Conservation (phyloP, 2,113 vertebrate genomes). For the Piprites chloris region DNA sequence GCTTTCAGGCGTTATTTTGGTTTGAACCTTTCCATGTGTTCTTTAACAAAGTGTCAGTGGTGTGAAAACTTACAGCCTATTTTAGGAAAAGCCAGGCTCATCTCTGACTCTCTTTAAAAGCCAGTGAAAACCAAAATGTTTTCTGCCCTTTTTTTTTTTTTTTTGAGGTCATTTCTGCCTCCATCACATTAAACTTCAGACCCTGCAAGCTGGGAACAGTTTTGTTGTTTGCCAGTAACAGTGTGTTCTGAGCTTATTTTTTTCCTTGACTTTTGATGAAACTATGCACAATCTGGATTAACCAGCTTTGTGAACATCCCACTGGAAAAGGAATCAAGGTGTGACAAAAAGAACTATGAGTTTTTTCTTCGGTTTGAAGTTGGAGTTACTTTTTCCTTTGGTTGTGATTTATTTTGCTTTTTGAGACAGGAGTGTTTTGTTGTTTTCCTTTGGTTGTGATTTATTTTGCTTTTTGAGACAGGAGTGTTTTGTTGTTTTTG, state of each 20-base stretch:
- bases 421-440: neutral
- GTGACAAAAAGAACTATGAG: neutral
- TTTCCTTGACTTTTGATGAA: neutral
- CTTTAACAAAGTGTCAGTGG: neutral
- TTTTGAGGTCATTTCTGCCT: neutral
- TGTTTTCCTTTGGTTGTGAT: no score
- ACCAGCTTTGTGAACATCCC: neutral
- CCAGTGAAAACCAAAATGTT: neutral
- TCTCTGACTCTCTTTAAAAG: neutral
- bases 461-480: neutral
- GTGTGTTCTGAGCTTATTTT: neutral
- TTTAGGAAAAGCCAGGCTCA: slow-evolving; percentile 18
- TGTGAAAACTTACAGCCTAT: neutral
- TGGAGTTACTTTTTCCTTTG: neutral
- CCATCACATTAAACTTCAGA: accelerated
- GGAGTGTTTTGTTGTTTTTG: neutral
- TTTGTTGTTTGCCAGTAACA: neutral
- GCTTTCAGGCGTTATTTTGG: neutral
- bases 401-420: neutral
- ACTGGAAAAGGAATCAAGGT: neutral
- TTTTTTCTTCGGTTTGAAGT: accelerated
- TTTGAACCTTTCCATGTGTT: slow-evolving; percentile 21
- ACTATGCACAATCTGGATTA: neutral
- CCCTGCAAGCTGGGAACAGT: neutral
- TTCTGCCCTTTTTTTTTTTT: neutral